These are phyloP conservation scores for Larimichthys polyactis DNA, from an alignment of 2,113 vertebrate species.

Conservation along the genomic window DNA sequence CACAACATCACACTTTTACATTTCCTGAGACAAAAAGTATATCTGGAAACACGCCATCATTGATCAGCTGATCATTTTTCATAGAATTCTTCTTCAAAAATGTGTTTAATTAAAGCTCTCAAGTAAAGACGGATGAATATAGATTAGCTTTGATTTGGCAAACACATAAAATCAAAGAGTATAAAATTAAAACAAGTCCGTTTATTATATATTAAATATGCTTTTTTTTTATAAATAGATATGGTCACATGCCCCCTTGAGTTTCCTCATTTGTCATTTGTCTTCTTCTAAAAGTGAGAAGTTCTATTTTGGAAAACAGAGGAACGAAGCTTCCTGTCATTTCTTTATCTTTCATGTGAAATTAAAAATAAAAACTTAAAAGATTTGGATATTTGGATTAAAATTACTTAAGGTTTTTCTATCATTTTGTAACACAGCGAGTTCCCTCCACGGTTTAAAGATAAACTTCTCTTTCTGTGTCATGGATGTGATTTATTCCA, in stretches of 20 bases:
- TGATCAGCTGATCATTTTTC: background rate
- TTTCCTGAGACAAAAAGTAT: background rate
- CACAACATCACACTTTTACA: background rate
- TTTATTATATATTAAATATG: constrained; percentile 20
- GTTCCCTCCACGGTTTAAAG: background rate
- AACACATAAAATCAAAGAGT: constrained; percentile 58
- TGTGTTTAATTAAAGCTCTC: constrained; percentile 34
- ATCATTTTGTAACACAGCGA: background rate
- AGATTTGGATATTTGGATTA: constrained; percentile 2
- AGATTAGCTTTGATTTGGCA: constrained; percentile 52
- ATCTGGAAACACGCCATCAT: background rate
- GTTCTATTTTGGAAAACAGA: constrained; percentile 56
- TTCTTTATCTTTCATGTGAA: constrained; percentile 18
- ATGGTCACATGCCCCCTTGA: constrained; percentile 44
- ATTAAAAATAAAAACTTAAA: constrained; percentile 12
- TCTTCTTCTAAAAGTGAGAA: background rate
- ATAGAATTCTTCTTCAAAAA: background rate
- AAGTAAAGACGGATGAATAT: constrained; percentile 23
- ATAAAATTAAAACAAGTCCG: constrained; percentile 47
- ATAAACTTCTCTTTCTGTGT: background rate
- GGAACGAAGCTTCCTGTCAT: constrained; percentile 15
- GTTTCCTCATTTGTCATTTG: constrained; percentile 29
- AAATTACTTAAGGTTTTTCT: background rate
- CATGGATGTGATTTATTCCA: constrained; percentile 1
- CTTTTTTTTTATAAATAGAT: background rate